Evolutionary conservation across 2,888 invertebrate genomes (phyloP).

Genomic region (Alsophila aescularia): DNA sequence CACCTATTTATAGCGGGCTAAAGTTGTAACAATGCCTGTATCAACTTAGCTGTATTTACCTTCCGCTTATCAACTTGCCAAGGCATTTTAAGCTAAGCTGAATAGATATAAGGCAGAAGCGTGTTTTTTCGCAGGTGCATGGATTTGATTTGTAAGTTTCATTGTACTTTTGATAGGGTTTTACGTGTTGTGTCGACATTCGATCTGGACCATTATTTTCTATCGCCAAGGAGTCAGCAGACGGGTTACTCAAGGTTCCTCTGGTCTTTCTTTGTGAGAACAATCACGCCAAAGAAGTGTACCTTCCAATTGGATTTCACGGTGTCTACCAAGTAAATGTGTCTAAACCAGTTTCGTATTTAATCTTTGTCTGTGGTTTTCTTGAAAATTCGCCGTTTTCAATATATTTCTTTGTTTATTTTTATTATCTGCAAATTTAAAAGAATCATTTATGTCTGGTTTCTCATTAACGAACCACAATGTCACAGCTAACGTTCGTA

Average conservation of each 20-base stretch:
- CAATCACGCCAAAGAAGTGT: background rate
- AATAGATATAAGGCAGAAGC: background rate
- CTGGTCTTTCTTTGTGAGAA: constrained; percentile 15
- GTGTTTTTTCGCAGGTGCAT: background rate
- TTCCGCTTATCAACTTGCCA: background rate
- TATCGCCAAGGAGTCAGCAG: constrained; percentile 8
- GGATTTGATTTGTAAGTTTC: background rate
- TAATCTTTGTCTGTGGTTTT: background rate
- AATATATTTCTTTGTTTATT: too few species aligned
- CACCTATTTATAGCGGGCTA: constrained; percentile 65
- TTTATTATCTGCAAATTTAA: too few species aligned
- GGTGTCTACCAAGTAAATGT: constrained; percentile 8
- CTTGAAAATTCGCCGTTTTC: too few species aligned
- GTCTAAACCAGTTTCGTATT: background rate
- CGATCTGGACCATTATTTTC: constrained; percentile 26
- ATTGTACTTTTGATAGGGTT: constrained; percentile 34
- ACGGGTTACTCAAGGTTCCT: constrained; percentile 12
- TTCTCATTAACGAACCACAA: too few species aligned
- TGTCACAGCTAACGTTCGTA: too few species aligned
- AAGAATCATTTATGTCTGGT: too few species aligned
- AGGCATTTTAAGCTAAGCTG: background rate
- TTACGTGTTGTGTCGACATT: constrained; percentile 31
- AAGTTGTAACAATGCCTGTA: constrained; percentile 50
- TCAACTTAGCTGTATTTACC: constrained; percentile 26
- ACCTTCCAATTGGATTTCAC: constrained; percentile 7